A percentile compares a stretch with the other conserved stretches of the same genome.
Evolutionary conservation across 1,140 invertebrate genomes (phyloP).

Genomic region (Drosophila hydei): DNA sequence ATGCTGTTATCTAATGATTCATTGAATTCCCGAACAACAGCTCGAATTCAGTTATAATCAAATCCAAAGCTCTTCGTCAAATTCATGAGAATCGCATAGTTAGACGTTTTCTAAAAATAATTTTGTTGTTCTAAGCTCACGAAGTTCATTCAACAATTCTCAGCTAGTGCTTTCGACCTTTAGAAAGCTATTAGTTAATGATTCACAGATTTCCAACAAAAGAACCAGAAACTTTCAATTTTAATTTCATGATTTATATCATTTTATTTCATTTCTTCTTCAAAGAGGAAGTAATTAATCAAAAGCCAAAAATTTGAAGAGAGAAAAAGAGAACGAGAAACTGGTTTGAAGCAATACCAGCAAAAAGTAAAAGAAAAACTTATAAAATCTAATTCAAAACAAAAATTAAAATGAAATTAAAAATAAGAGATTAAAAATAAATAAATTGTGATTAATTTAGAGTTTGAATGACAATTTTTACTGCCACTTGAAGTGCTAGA

Average conservation of each 20-base stretch:
- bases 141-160: neutral
- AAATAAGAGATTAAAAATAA: slow-evolving; percentile 2
- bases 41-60: no score
- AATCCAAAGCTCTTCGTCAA: no score
- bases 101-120: neutral
- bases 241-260: slow-evolving; percentile 7
- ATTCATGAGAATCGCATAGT: no score
- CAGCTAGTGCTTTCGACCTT: neutral
- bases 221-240: slow-evolving; percentile 3
- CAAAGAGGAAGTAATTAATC: slow-evolving; percentile 31
- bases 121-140: no score
- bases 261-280: slow-evolving; percentile 1
- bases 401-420: neutral
- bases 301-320: slow-evolving; percentile 1
- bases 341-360: neutral
- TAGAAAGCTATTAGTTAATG: slow-evolving; percentile 9
- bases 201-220: slow-evolving; percentile 13
- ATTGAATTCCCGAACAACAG: no score
- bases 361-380: neutral
- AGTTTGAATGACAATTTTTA: neutral
- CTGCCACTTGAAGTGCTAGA: neutral
- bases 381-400: slow-evolving; percentile 9
- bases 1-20: no score
- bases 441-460: neutral
- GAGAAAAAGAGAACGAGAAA: no score